Evolutionary conservation across 2,797 vertebrate genomes (phyloP).

Genomic region (Sebastes taczanowskii): DNA sequence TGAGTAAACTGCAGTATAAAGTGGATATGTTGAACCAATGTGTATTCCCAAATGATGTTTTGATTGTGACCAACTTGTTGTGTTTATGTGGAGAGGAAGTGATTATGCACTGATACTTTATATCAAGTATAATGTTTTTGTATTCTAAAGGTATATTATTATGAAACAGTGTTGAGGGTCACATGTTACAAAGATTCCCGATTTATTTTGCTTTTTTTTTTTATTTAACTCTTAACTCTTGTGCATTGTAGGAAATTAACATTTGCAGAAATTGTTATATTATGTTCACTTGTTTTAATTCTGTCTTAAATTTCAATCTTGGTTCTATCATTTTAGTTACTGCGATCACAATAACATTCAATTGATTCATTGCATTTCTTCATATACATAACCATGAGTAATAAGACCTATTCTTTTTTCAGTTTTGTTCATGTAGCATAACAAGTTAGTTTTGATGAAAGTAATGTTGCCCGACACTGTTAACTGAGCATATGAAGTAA

Average conservation of each 20-base stretch:
- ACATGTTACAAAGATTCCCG: slow-evolving; percentile 34
- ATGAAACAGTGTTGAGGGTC: slow-evolving; percentile 54
- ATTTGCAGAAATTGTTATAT: slow-evolving; percentile 41
- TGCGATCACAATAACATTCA: slow-evolving; percentile 14
- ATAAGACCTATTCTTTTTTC: background rate
- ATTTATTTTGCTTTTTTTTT: slow-evolving; percentile 25
- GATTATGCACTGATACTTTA: slow-evolving; percentile 86
- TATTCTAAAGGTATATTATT: slow-evolving; percentile 78
- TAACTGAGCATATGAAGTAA: slow-evolving; percentile 78
- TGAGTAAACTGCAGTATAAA: slow-evolving; percentile 42
- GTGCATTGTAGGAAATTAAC: slow-evolving; percentile 45
- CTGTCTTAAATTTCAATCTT: background rate
- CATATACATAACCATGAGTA: slow-evolving; percentile 12
- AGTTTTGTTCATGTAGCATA: slow-evolving; percentile 24
- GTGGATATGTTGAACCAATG: slow-evolving; percentile 25
- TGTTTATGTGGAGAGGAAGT: slow-evolving; percentile 60
- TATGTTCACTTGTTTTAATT: slow-evolving; percentile 12
- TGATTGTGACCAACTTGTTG: slow-evolving; percentile 54
- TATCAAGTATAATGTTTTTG: slow-evolving; percentile 75
- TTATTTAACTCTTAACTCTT: slow-evolving; percentile 53
- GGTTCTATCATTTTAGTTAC: slow-evolving; percentile 5
- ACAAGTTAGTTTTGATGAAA: slow-evolving; percentile 42
- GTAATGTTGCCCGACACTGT: slow-evolving; percentile 72
- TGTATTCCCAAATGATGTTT: slow-evolving; percentile 54
- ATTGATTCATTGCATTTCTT: slow-evolving; percentile 22